Percentiles rank a stretch among this genome's conserved stretches.
Evolutionary conservation across 2,797 vertebrate genomes (phyloP).

Genomic region (Microcaecilia unicolor): DNA sequence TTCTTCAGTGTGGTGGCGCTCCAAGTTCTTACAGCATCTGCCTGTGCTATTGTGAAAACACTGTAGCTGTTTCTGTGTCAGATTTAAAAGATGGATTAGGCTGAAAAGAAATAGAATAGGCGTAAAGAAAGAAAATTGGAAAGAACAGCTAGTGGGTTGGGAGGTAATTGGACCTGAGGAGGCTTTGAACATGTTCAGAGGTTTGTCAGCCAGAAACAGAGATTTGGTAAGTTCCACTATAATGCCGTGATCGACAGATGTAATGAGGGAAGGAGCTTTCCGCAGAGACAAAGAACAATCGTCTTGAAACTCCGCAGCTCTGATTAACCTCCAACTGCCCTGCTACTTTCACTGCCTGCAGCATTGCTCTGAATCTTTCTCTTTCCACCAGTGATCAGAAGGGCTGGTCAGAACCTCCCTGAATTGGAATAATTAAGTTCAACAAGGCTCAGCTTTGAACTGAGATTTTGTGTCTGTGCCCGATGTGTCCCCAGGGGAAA

Average conservation of each 20-base stretch:
- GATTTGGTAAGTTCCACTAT: slow-evolving; percentile 48
- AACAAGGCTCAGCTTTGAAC: too few species aligned
- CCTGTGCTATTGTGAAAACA: slow-evolving; percentile 12
- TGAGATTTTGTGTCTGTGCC: too few species aligned
- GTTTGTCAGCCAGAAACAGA: slow-evolving; percentile 48
- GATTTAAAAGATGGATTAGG: slow-evolving; percentile 40
- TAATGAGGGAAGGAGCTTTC: slow-evolving; percentile 58
- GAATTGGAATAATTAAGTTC: too few species aligned
- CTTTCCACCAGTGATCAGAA: too few species aligned
- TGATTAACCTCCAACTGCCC: slow-evolving; percentile 53
- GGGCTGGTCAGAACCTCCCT: too few species aligned
- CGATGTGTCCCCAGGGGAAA: too few species aligned
- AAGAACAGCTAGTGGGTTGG: slow-evolving; percentile 52
- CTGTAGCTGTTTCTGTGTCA: slow-evolving; percentile 3
- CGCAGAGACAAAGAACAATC: slow-evolving; percentile 37
- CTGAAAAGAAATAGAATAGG: slow-evolving; percentile 31
- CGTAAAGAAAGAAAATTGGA: slow-evolving; percentile 42
- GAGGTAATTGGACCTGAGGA: slow-evolving; percentile 62
- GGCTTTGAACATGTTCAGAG: slow-evolving; percentile 67
- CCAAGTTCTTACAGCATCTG: not conserved
- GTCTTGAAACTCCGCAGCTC: slow-evolving; percentile 43
- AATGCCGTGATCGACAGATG: slow-evolving; percentile 41
- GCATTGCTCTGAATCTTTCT: slow-evolving; percentile 11
- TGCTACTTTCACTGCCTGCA: slow-evolving; percentile 6
- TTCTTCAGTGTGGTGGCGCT: not conserved